Conservation (phyloP, 2,797 vertebrate genomes). For the Chaetophractus vellerosus region DNA sequence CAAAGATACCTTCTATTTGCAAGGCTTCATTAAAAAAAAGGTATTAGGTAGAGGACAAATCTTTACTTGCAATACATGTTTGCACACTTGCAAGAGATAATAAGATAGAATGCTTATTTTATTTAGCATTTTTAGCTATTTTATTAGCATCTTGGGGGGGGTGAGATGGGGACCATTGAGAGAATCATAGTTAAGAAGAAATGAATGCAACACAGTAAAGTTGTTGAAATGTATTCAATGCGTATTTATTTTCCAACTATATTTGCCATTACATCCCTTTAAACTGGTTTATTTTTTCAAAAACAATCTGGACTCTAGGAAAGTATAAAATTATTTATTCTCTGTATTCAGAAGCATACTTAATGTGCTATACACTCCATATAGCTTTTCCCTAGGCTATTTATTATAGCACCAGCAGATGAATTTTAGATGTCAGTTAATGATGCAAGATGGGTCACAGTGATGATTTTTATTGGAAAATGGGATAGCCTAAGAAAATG, state of each 20-base stretch:
- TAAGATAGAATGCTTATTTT: neutral
- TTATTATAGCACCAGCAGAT: constrained; percentile 67
- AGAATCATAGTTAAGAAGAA: neutral
- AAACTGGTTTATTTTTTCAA: constrained; percentile 68
- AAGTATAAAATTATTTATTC: constrained; percentile 64
- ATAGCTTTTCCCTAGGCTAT: constrained; percentile 47
- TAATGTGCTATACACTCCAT: constrained; percentile 46
- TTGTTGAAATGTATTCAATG: neutral
- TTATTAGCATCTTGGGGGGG: neutral
- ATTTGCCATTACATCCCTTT: constrained; percentile 27
- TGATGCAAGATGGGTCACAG: constrained; percentile 72
- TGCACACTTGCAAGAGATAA: neutral
- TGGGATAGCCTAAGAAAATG: constrained; percentile 78
- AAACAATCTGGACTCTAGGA: constrained; percentile 41
- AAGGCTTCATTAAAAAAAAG: neutral
- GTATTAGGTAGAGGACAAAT: neutral
- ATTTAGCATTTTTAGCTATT: constrained; percentile 20
- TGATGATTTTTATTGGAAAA: constrained; percentile 80
- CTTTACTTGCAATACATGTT: neutral
- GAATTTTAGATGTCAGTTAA: constrained; percentile 78
- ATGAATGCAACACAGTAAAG: constrained; percentile 12
- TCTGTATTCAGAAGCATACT: constrained; percentile 48
- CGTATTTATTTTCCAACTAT: neutral
- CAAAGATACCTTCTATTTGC: constrained; percentile 8
- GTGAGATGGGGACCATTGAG: neutral